Percentiles rank a stretch among this genome's conserved stretches.
phyloP scores from a whole-genome alignment of 2,797 vertebrate species.

The Knipowitschia caucasica region DNA sequence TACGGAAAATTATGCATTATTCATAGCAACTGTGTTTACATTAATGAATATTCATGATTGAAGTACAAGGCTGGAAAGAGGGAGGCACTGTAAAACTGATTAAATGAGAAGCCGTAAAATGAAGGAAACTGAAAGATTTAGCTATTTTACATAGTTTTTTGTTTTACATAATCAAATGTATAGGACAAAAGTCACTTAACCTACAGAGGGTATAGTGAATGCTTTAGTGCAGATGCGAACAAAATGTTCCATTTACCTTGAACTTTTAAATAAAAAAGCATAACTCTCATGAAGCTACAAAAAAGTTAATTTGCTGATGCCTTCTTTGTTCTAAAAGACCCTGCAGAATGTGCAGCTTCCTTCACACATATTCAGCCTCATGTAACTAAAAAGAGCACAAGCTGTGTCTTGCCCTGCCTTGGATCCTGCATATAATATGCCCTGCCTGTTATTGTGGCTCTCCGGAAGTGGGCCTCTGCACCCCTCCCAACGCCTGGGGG shows the following conservation, averaged over 20 bases:
- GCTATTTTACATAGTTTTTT: slow-evolving; percentile 29
- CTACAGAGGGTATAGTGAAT: not conserved
- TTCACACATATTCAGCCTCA: slow-evolving; percentile 12
- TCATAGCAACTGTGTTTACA: slow-evolving; percentile 68
- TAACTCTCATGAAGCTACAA: not conserved
- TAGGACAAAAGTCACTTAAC: not conserved
- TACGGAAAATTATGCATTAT: slow-evolving; percentile 72
- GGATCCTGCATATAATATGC: slow-evolving; percentile 51
- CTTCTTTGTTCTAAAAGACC: not conserved
- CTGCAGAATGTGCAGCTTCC: not conserved
- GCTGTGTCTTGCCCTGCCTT: slow-evolving; percentile 66
- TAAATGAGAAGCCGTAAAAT: slow-evolving; percentile 64
- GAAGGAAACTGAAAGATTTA: slow-evolving; percentile 54
- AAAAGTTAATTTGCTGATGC: not conserved
- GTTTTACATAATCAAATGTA: slow-evolving; percentile 13
- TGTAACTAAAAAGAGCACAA: slow-evolving; percentile 21
- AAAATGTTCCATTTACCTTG: not conserved
- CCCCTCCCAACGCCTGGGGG: slow-evolving; percentile 54
- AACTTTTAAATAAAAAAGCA: not conserved
- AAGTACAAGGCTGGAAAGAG: slow-evolving; percentile 70
- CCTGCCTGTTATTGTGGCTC: slow-evolving; percentile 70
- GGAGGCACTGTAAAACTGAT: slow-evolving; percentile 71
- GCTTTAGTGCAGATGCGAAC: not conserved
- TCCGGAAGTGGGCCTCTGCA: slow-evolving; percentile 69
- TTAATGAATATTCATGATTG: slow-evolving; percentile 65